Evolutionary conservation across 2,797 vertebrate genomes (phyloP), one percentile per base, ranked within the genome.

Genomic region (Heteromormyrus szaboi): DNA sequence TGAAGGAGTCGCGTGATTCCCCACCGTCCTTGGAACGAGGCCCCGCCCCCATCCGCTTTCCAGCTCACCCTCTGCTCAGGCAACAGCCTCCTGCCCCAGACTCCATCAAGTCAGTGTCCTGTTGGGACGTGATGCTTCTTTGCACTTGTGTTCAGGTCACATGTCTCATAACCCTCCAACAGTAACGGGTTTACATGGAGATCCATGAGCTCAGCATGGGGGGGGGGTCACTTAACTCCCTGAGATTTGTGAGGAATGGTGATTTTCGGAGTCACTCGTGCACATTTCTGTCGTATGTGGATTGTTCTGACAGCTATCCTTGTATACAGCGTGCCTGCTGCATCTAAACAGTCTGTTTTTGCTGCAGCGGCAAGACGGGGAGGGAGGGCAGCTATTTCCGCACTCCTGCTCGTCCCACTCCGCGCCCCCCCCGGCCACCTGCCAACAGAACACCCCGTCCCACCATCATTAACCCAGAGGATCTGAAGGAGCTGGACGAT

Each of bases 381-480:
- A 96, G 97, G 94, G 98, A 99, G 88, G 97, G 92, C 92, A 96
- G 97, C 29, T 96, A 95, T 90, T 91, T 95, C 29, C 95, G 95
- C 0, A 93, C 92, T 51, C 87, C 95, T 2, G 88, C 96, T 2
- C 97, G 97, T 25, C 94, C 95, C 54, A 93, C 95, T 0, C 7
- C 93, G 0, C 97, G 98, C 46, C 98, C 97, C 0, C 92, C 97
- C 88, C 95, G 98, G 54, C 96, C 97, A 88, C 97, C 95, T 46
- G 91, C 95, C 9, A 97, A 98, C 48, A 93, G 97, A 56, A 95
- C 95, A 0, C 95, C 95, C 0, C 96, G 98, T 4, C 97, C 99
- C 87, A 97, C 98, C 89, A 98, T 99, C 88, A 97, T 99, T 92
- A 99, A 99, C 1, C 97, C 98, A 0, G 98, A 99, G 56, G 98